These are phyloP conservation scores for Philhelius pedissequus DNA, from an alignment of 2,888 invertebrate species.

Conservation along the genomic window DNA sequence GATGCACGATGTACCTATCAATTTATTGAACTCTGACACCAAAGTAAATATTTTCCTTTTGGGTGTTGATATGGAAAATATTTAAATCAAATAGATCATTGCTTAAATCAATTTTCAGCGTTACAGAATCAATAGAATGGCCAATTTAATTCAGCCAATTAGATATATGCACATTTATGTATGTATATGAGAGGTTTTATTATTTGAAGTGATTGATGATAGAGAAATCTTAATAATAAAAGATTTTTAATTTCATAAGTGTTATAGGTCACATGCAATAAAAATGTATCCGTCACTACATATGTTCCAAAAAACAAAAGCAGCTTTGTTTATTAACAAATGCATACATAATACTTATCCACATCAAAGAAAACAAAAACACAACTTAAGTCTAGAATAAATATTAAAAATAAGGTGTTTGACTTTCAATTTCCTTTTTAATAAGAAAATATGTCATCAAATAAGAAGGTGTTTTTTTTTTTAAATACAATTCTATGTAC, in stretches of 20 bases:
- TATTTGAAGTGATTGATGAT: neutral
- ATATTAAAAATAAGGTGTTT: too few species aligned
- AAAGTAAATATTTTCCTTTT: conserved; percentile 34
- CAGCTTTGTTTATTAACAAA: neutral
- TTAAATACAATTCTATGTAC: too few species aligned
- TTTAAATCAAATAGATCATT: conserved; percentile 60
- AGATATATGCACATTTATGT: neutral
- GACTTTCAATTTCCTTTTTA: too few species aligned
- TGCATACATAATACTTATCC: too few species aligned
- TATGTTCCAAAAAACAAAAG: neutral
- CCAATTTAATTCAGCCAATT: conserved; percentile 57
- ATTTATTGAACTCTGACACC: conserved; percentile 34
- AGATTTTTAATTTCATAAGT: too few species aligned
- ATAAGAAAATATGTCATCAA: too few species aligned
- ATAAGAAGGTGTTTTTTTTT: too few species aligned
- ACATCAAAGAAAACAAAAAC: too few species aligned
- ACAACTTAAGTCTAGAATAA: too few species aligned
- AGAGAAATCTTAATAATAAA: too few species aligned
- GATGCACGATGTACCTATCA: neutral
- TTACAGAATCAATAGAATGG: conserved; percentile 24
- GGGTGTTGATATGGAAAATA: conserved; percentile 50
- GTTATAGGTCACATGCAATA: too few species aligned
- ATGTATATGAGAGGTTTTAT: neutral
- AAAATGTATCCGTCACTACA: neutral
- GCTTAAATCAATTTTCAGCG: conserved; percentile 59